phyloP scores from a whole-genome alignment of 2,888 invertebrate genomes.

The Teleogryllus oceanicus region DNA sequence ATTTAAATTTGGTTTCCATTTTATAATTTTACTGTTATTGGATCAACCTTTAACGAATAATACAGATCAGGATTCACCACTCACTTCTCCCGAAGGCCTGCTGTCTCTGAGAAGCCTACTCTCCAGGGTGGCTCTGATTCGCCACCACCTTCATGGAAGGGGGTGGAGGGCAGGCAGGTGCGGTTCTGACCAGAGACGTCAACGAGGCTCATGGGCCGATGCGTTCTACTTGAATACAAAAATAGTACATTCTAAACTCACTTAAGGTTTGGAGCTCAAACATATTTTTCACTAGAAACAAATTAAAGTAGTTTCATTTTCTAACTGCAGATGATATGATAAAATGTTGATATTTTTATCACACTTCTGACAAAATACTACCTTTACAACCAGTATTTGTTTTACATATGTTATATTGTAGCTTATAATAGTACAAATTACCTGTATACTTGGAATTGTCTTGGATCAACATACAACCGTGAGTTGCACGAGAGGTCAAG shows the following conservation, averaged over 20 bases:
- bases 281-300: not conserved
- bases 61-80: not conserved
- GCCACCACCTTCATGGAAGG: slow-evolving; percentile 52
- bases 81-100: slow-evolving; percentile 64
- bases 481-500: slow-evolving; percentile 80
- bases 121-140: slow-evolving; percentile 71
- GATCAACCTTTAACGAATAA: no score
- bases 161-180: slow-evolving; percentile 58
- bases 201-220: slow-evolving; percentile 75
- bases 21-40: not conserved
- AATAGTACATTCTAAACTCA: not conserved
- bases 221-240: slow-evolving; percentile 46
- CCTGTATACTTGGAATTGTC: slow-evolving; percentile 74
- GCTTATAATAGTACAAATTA: slow-evolving; percentile 41
- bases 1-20: no score
- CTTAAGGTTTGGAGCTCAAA: not conserved
- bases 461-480: slow-evolving; percentile 76
- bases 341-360: not conserved
- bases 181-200: slow-evolving; percentile 80
- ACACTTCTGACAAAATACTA: not conserved
- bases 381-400: not conserved
- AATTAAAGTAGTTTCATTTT: no score
- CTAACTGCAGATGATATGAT: no score
- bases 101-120: slow-evolving; percentile 80
- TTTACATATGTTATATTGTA: no score